Conservation (phyloP, 2,797 vertebrate species). For the Sebastes aleutianus region DNA sequence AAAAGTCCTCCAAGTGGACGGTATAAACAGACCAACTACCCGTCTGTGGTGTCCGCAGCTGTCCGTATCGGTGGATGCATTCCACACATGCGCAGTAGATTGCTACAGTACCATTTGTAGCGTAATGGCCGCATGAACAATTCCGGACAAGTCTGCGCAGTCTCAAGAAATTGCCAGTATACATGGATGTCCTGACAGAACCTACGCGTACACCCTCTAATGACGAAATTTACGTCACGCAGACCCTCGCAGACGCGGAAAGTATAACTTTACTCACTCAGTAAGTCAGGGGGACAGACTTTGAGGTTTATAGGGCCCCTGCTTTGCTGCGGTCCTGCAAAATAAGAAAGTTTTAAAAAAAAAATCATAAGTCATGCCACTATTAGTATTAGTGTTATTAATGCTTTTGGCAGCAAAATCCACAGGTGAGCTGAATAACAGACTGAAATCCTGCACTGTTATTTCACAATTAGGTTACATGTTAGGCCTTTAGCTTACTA, state of each 20-base stretch:
- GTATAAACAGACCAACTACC: accelerated
- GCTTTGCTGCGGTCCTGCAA: background rate
- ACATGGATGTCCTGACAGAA: accelerated
- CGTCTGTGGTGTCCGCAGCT: too few relatives aligned
- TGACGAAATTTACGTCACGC: background rate
- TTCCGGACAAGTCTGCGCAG: too few relatives aligned
- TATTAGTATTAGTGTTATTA: background rate
- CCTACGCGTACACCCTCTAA: background rate
- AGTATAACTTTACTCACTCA: background rate
- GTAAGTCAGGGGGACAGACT: background rate
- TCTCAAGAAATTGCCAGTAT: too few relatives aligned
- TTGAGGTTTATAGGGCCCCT: too few relatives aligned
- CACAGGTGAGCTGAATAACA: background rate
- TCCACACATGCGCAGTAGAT: too few relatives aligned
- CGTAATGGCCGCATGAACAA: accelerated
- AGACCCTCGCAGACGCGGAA: background rate
- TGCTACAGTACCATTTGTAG: background rate
- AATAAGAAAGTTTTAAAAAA: background rate
- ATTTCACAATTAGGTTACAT: background rate
- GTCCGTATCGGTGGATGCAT: too few relatives aligned
- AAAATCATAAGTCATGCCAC: background rate
- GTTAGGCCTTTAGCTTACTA: background rate
- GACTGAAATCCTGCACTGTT: background rate
- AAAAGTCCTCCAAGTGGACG: too few relatives aligned
- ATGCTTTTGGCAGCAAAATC: background rate